These are phyloP conservation scores for Heliconius nattereri DNA, from an alignment of 1,140 invertebrate genomes.

Conservation along the genomic window DNA sequence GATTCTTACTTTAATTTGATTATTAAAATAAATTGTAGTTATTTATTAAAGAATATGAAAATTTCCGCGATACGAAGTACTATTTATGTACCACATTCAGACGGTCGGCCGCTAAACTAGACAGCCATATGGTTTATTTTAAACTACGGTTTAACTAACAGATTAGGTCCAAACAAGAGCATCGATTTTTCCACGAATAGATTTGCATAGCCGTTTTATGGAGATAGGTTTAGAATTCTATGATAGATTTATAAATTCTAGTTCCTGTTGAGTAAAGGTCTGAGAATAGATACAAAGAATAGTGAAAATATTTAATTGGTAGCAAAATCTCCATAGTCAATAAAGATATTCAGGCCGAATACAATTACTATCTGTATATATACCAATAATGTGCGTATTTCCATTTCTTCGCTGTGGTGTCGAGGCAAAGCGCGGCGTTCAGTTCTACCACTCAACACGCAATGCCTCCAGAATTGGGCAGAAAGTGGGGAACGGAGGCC, in stretches of 20 bases:
- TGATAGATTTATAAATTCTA: no score
- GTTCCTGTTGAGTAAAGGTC: no score
- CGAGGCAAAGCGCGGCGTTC: no score
- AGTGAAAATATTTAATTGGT: no score
- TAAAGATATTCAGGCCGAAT: background rate
- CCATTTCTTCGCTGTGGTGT: no score
- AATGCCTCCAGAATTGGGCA: no score
- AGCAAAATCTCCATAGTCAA: background rate
- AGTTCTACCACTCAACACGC: no score
- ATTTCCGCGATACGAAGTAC: background rate
- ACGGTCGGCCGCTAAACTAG: conserved; percentile 2
- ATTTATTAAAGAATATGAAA: background rate
- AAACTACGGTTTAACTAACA: conserved; percentile 33
- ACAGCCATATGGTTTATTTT: conserved; percentile 47
- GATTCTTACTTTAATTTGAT: background rate
- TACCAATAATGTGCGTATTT: background rate
- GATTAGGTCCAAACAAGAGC: conserved; percentile 33
- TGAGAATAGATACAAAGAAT: no score
- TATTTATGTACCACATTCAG: background rate
- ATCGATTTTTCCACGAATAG: conserved; percentile 40
- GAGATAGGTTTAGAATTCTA: background rate
- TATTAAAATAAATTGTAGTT: background rate
- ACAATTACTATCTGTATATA: background rate
- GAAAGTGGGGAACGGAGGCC: no score
- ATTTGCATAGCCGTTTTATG: conserved; percentile 26